Evolutionary conservation across 2,797 vertebrate genomes (phyloP).

Genomic region (Protosalanx chinensis): DNA sequence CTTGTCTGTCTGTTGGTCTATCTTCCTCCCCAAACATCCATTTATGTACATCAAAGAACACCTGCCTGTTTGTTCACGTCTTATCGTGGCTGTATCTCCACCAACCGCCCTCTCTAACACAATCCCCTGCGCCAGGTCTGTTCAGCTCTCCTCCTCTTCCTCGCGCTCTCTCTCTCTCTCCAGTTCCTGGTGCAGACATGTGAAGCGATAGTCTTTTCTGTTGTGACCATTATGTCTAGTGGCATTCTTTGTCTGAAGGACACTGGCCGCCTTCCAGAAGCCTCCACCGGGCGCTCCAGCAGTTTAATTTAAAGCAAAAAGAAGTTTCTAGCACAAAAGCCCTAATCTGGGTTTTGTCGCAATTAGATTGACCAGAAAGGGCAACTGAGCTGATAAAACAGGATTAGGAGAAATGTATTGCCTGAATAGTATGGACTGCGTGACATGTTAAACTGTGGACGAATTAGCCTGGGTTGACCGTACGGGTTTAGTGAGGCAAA

Average conservation of each 20-base stretch:
- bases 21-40: neutral
- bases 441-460: conserved; percentile 70
- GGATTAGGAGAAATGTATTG: conserved; percentile 80
- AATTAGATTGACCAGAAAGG: conserved; percentile 79
- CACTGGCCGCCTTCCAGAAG: conserved; percentile 74
- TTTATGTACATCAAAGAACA: conserved; percentile 26
- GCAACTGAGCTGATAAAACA: conserved; percentile 78
- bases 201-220: conserved; percentile 19
- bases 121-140: neutral
- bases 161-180: conserved; percentile 15
- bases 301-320: conserved; percentile 77
- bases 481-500: conserved; percentile 73
- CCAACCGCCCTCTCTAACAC: conserved; percentile 18
- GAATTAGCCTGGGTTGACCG: conserved; percentile 79
- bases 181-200: conserved; percentile 29
- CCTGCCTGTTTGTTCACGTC: conserved; percentile 16
- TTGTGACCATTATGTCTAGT: conserved; percentile 61
- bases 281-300: conserved; percentile 65
- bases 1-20: conserved; percentile 3
- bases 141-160: conserved; percentile 13
- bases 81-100: conserved; percentile 17
- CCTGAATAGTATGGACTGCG: conserved; percentile 74
- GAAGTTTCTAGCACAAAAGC: conserved; percentile 71
- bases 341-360: conserved; percentile 69
- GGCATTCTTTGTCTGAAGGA: conserved; percentile 81